phyloP scores from a whole-genome alignment of 92 coral and sea anemone species.

The Ricordea florida region DNA sequence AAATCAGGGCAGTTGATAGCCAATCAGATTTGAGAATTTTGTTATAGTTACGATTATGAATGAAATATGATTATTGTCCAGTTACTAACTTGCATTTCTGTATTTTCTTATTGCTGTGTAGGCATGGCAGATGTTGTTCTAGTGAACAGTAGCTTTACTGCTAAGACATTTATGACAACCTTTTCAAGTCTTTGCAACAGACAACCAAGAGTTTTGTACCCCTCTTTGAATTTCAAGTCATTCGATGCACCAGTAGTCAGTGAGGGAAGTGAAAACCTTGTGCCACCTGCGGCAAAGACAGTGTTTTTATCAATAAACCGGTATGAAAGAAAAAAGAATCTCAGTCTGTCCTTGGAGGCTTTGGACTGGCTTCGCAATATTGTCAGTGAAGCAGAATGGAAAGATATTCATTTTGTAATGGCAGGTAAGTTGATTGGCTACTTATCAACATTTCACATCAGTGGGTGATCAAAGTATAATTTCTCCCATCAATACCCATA shows the following conservation, averaged over 20 bases:
- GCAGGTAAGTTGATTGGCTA: conserved; percentile 62
- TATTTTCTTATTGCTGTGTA: background rate
- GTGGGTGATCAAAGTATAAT: too few relatives aligned
- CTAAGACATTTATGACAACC: conserved; percentile 83
- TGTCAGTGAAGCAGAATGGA: conserved; percentile 72
- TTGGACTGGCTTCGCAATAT: conserved; percentile 75
- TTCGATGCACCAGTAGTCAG: conserved; percentile 62
- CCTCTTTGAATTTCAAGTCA: conserved; percentile 87
- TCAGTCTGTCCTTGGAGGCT: conserved; percentile 85
- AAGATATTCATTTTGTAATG: conserved; percentile 77
- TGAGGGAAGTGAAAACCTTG: conserved; percentile 49
- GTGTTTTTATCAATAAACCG: conserved; percentile 94
- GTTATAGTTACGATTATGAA: too few relatives aligned
- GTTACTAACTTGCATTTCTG: background rate
- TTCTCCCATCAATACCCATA: too few relatives aligned
- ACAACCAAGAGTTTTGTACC: conserved; percentile 84
- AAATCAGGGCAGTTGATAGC: too few relatives aligned
- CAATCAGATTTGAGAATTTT: too few relatives aligned
- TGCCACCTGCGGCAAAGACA: conserved; percentile 81
- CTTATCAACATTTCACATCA: background rate
- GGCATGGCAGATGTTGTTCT: conserved; percentile 95
- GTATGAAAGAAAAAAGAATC: conserved; percentile 94
- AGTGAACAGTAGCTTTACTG: conserved; percentile 96
- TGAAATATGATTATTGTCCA: too few relatives aligned
- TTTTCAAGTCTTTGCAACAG: conserved; percentile 67